These are phyloP conservation scores for Carposina sasakii DNA, from an alignment of 1,140 invertebrate species.

Conservation along the genomic window DNA sequence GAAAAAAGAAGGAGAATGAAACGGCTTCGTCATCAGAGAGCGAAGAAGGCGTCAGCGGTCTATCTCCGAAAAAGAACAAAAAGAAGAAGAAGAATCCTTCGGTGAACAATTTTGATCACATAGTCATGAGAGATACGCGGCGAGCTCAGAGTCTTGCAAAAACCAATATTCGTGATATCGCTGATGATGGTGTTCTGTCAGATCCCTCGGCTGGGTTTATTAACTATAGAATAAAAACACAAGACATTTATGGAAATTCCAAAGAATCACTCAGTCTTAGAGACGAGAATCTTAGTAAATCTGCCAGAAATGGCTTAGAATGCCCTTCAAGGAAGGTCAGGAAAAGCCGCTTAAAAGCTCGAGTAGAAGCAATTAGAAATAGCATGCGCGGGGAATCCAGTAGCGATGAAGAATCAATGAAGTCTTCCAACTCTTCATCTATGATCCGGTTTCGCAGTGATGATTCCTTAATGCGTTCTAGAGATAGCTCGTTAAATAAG, in stretches of 20 bases:
- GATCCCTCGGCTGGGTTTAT: constrained; percentile 69
- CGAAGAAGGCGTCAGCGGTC: constrained; percentile 71
- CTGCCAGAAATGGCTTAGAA: constrained; percentile 69
- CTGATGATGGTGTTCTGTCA: constrained; percentile 73
- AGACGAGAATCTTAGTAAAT: constrained; percentile 45
- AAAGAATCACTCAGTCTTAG: constrained; percentile 56
- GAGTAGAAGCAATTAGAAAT: constrained; percentile 77
- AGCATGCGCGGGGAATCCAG: constrained; percentile 77
- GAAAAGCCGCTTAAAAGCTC: constrained; percentile 75
- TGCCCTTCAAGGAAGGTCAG: constrained; percentile 71
- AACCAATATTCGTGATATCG: constrained; percentile 48
- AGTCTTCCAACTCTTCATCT: constrained; percentile 77
- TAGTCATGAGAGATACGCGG: constrained; percentile 62
- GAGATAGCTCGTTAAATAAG: constrained; percentile 71
- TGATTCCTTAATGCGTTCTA: constrained; percentile 75
- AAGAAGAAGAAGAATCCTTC: constrained; percentile 57
- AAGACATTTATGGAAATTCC: constrained; percentile 42
- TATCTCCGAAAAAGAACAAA: constrained; percentile 64
- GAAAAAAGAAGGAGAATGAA: constrained; percentile 77
- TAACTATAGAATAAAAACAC: constrained; percentile 59
- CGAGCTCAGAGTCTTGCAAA: constrained; percentile 67
- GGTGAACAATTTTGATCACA: constrained; percentile 72
- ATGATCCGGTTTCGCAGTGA: constrained; percentile 78
- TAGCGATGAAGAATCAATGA: constrained; percentile 81
- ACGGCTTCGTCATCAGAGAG: constrained; percentile 76